Evolutionary conservation across 2,113 vertebrate genomes (phyloP).

Genomic region (Litocranius walleri): DNA sequence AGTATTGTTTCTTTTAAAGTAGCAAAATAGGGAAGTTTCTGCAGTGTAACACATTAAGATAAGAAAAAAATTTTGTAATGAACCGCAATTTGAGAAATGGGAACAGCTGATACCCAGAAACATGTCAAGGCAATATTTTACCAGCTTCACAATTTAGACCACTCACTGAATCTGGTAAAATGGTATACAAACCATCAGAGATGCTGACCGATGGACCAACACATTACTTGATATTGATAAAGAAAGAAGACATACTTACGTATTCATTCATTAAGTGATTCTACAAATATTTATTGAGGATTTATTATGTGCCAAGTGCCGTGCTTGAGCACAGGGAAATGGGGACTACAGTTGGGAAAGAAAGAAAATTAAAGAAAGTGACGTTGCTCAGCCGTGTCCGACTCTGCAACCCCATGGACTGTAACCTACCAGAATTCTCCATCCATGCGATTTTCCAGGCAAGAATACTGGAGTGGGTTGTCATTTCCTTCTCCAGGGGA

Average conservation of each 20-base stretch:
- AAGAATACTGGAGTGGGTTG: neutral
- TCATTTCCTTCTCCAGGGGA: neutral
- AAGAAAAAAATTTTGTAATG: neutral
- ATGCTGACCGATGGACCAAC: neutral
- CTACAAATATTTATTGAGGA: neutral
- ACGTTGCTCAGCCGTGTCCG: accelerated
- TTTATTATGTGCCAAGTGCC: neutral
- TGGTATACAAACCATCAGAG: neutral
- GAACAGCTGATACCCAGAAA: neutral
- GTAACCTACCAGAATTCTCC: neutral
- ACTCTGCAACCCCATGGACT: neutral
- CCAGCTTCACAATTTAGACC: neutral
- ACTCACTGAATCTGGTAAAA: neutral
- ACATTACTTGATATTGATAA: neutral
- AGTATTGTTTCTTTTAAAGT: neutral
- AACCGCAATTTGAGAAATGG: neutral
- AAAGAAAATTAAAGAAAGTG: neutral
- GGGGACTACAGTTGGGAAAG: neutral
- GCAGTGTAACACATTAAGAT: neutral
- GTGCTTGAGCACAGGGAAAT: neutral
- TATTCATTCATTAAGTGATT: neutral
- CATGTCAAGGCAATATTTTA: neutral
- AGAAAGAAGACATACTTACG: neutral
- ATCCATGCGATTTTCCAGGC: neutral
- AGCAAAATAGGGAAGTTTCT: neutral